Percentiles rank a stretch among this genome's conserved stretches.
phyloP scores from a whole-genome alignment of 1,140 invertebrate species.

The Cataglyphis hispanica region DNA sequence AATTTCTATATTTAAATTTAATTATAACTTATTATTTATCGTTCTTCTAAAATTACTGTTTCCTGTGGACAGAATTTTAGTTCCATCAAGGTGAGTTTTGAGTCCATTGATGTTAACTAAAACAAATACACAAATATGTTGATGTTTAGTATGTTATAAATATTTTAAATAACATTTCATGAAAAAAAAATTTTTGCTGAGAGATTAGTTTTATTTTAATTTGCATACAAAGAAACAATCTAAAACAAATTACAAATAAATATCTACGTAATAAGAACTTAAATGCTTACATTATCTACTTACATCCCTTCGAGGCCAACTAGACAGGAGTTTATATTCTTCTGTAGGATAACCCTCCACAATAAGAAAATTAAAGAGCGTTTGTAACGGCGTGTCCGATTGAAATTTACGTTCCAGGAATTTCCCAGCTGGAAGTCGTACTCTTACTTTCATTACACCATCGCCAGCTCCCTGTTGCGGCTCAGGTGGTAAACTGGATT shows the following conservation, averaged over 20 bases:
- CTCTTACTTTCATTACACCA: constrained; percentile 91
- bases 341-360: constrained; percentile 94
- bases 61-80: constrained; percentile 96
- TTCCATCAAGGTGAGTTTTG: constrained; percentile 91
- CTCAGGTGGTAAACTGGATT: constrained; percentile 89
- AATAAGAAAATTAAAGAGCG: constrained; percentile 94
- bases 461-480: constrained; percentile 87
- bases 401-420: constrained; percentile 92
- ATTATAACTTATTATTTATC: constrained; percentile 88
- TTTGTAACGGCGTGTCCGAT: constrained; percentile 89
- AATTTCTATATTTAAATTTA: constrained; percentile 81
- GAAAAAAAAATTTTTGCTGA: background rate
- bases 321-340: constrained; percentile 96
- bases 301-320: constrained; percentile 97
- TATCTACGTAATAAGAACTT: constrained; percentile 65
- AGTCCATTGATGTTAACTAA: constrained; percentile 94
- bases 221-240: background rate
- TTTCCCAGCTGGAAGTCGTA: constrained; percentile 92
- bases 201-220: background rate
- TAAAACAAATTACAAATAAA: constrained; percentile 55
- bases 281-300: constrained; percentile 85
- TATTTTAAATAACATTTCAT: constrained; percentile 13
- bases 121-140: constrained; percentile 76
- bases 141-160: background rate
- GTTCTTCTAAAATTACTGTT: constrained; percentile 96